A percentile compares a stretch with the other conserved stretches of the same genome.
Evolutionary conservation across 2,113 vertebrate species (phyloP).

Genomic region (Vidua macroura): DNA sequence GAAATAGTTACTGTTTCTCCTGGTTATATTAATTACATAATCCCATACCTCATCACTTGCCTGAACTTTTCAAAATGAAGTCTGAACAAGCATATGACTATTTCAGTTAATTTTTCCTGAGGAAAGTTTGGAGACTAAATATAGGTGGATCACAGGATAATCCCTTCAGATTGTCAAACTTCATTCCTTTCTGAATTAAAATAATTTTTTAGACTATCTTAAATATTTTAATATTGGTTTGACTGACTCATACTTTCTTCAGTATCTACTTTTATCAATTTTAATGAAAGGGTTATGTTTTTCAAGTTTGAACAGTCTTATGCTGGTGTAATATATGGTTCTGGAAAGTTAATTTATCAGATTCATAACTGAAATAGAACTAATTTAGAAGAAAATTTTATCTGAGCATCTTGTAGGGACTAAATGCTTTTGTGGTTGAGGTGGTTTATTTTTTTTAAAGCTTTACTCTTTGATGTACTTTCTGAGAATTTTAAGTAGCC

Average conservation of each 20-base stretch:
- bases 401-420: background rate
- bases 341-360: background rate
- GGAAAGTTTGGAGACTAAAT: background rate
- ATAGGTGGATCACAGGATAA: background rate
- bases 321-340: background rate
- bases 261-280: background rate
- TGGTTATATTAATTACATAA: background rate
- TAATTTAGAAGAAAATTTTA: background rate
- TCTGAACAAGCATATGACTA: background rate
- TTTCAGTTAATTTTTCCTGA: background rate
- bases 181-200: background rate
- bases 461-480: background rate
- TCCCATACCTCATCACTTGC: background rate
- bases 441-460: background rate
- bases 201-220: background rate
- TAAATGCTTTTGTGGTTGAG: background rate
- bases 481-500: background rate
- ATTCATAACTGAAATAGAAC: background rate
- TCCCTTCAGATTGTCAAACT: background rate
- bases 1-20: background rate
- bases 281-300: background rate
- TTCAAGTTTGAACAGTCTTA: background rate
- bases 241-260: background rate
- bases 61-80: background rate
- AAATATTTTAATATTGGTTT: conserved; percentile 38